Evolutionary conservation across 2,797 vertebrate species (phyloP), one percentile per base, ranked within the genome.

Genomic region (Denticeps clupeoides): DNA sequence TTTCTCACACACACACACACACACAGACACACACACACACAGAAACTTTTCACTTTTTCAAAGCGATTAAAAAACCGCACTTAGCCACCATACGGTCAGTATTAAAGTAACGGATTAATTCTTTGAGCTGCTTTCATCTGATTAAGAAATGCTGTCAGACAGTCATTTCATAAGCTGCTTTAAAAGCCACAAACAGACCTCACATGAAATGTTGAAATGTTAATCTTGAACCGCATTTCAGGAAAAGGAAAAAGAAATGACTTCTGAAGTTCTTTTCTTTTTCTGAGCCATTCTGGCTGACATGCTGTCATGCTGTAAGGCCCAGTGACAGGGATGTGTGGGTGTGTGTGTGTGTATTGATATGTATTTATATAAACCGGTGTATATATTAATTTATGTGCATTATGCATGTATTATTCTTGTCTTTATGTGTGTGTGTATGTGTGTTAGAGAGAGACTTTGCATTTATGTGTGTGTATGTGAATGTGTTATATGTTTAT

Each of bases 51-150:
- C 10, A 25, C 27, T 1, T 5, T 19, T 24, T 13, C 11, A 16
- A 35, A 11, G 21, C 4, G 16, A 8, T 5, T 4, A 27, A 47
- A 31, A 45, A 37, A 32, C 48, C 50, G 44, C 47, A 52, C 31
- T 51, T 28, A 55, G 53, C 58, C 47, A 9, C 55, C 23, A 23
- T 29, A 49, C 50, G 47, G 26, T 41, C 48, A 43, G 19, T 26
- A 31, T 45, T 58, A 18, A 45, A 26, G 10, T 41, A 59, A 60
- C 53, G 23, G 62, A 62, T 59, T 63, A 64, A 38, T 57, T 29
- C 18, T n/a, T 48, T 50, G 22, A 47, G 40, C 35, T 44, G 45
- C 47, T 59, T 67, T 63, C 51, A 63, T 58, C 45, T 55, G 23
- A 27, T 38, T 21, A 11, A 21, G 35, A 38, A 38, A 35, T 19